phyloP scores from a whole-genome alignment of 2,113 vertebrate species.

The Solea senegalensis region DNA sequence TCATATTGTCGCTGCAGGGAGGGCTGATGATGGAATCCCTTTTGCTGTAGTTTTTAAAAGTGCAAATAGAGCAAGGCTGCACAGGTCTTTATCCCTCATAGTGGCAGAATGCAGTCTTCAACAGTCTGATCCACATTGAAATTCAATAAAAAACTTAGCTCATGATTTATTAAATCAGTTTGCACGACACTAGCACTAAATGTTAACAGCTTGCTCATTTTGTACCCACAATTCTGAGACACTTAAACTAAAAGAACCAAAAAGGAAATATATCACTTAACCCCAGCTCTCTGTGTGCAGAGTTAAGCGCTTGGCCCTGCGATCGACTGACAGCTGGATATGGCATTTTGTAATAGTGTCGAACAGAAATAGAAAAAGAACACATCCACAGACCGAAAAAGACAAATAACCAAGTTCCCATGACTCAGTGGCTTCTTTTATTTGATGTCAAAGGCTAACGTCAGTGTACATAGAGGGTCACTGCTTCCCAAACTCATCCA shows the following conservation, averaged over 20 bases:
- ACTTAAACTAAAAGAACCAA: slow-evolving; percentile 24
- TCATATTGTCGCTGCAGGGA: slow-evolving; percentile 59
- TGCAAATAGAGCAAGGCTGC: slow-evolving; percentile 15
- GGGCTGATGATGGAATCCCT: slow-evolving; percentile 32
- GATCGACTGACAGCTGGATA: no score
- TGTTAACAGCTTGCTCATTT: neutral
- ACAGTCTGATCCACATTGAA: slow-evolving; percentile 12
- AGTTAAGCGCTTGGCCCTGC: no score
- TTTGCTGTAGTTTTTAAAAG: slow-evolving; percentile 16
- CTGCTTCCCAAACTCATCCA: slow-evolving; percentile 26
- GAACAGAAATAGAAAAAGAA: neutral
- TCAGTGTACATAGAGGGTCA: slow-evolving; percentile 49
- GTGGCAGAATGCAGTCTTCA: neutral
- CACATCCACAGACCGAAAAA: neutral
- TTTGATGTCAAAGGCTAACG: slow-evolving; percentile 31
- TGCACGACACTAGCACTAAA: slow-evolving; percentile 17
- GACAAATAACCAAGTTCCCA: slow-evolving; percentile 8
- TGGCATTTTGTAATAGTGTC: no score
- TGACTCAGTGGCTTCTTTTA: slow-evolving; percentile 37
- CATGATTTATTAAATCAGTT: slow-evolving; percentile 13
- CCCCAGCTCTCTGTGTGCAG: neutral
- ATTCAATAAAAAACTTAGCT: slow-evolving; percentile 8
- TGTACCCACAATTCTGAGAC: slow-evolving; percentile 6
- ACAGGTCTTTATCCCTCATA: slow-evolving; percentile 6
- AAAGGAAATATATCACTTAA: slow-evolving; percentile 9